Conservation (phyloP, 2,113 vertebrate genomes). For the Hemichromis elongatus region DNA sequence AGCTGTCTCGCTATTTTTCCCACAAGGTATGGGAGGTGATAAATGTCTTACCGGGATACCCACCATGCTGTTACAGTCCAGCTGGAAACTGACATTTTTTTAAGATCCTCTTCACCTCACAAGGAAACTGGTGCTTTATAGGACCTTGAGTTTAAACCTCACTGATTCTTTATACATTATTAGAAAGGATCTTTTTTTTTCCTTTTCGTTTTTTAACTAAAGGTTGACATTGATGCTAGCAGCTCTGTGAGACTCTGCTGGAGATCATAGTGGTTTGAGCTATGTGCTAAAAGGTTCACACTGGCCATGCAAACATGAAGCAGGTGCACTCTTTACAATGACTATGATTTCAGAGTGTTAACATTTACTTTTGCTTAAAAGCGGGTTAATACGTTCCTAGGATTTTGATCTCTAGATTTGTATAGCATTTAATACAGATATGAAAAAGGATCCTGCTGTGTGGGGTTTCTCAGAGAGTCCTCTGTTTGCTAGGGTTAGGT, state of each 20-base stretch:
- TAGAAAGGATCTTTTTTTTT: background rate
- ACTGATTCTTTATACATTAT: background rate
- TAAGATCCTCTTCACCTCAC: background rate
- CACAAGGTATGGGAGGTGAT: background rate
- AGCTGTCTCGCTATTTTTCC: background rate
- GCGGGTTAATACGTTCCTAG: background rate
- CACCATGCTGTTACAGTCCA: background rate
- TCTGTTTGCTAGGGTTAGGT: background rate
- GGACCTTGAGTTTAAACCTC: background rate
- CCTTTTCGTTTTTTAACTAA: background rate
- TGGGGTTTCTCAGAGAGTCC: background rate
- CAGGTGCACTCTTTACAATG: background rate
- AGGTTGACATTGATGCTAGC: background rate
- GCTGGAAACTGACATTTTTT: conserved; percentile 4
- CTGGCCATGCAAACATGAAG: background rate
- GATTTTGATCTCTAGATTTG: background rate
- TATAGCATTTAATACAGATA: background rate
- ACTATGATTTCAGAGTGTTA: background rate
- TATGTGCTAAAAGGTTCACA: background rate
- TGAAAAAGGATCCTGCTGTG: background rate
- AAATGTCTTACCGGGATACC: background rate
- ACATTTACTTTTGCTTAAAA: background rate
- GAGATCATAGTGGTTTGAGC: background rate
- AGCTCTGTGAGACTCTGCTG: background rate
- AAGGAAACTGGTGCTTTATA: background rate